A percentile compares a stretch with the other conserved stretches of the same genome.
These are phyloP conservation scores for Tonatia bakeri DNA, from an alignment of 2,113 vertebrate genomes.

Conservation along the genomic window DNA sequence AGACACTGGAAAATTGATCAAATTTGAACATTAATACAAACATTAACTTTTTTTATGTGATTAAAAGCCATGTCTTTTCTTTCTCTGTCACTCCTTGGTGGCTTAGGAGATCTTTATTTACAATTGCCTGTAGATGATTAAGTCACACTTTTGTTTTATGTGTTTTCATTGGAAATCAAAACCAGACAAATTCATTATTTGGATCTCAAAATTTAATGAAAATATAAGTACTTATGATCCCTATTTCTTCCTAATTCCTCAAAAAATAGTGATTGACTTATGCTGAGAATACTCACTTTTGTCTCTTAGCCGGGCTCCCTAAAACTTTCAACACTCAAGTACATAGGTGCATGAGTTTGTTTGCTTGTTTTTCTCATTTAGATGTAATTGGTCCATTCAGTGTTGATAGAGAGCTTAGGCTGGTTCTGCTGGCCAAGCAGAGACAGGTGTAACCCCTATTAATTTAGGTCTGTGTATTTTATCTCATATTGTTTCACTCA, in stretches of 20 bases:
- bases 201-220: neutral
- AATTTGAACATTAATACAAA: neutral
- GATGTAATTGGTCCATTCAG: neutral
- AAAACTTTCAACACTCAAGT: neutral
- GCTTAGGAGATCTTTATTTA: neutral
- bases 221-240: neutral
- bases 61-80: neutral
- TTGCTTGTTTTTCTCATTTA: neutral
- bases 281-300: neutral
- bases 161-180: slow-evolving; percentile 1
- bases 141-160: neutral
- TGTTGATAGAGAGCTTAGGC: neutral
- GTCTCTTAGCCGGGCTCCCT: neutral
- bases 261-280: neutral
- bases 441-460: neutral
- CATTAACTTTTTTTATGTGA: neutral
- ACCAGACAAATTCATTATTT: neutral
- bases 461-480: neutral
- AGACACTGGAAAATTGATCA: neutral
- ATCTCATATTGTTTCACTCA: neutral
- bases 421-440: neutral
- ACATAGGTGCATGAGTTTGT: neutral
- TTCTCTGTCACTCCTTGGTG: neutral
- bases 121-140: neutral
- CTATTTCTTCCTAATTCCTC: neutral